Conservation (phyloP, 23 tunicate species). For the Halocynthia aurantium region DNA sequence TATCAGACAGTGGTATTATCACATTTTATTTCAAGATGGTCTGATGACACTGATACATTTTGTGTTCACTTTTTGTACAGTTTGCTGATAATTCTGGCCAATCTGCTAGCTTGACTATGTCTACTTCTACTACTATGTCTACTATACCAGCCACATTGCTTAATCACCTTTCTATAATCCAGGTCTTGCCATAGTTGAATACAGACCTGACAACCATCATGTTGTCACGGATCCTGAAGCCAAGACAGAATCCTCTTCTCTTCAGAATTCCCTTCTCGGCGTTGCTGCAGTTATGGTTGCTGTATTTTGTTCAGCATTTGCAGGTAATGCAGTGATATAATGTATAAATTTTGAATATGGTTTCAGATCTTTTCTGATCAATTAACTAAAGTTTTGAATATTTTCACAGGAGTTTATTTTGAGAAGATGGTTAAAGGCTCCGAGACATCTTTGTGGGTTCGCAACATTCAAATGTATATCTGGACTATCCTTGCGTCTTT, state of each 20-base stretch:
- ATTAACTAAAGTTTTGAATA: not conserved
- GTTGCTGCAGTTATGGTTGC: slow-evolving; percentile 35
- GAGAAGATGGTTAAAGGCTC: slow-evolving; percentile 33
- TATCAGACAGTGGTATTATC: too few species aligned
- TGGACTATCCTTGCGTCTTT: slow-evolving; percentile 38
- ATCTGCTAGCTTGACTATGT: too few species aligned
- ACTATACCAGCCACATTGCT: not conserved
- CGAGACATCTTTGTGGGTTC: slow-evolving; percentile 46
- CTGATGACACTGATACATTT: too few species aligned
- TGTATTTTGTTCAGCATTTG: slow-evolving; percentile 46
- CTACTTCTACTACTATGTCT: too few species aligned
- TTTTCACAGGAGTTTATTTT: slow-evolving; percentile 48
- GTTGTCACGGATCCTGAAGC: not conserved
- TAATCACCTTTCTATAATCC: not conserved
- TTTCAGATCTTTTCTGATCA: too few species aligned
- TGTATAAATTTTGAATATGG: not conserved
- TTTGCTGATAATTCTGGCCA: too few species aligned
- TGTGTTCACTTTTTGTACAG: too few species aligned
- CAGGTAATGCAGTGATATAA: slow-evolving; percentile 24
- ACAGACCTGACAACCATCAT: slow-evolving; percentile 9
- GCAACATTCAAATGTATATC: slow-evolving; percentile 48
- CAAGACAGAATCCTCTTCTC: not conserved
- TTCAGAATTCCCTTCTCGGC: slow-evolving; percentile 34
- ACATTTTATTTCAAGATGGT: too few species aligned
- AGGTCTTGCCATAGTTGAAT: slow-evolving; percentile 40